Evolutionary conservation across 2,113 vertebrate genomes (phyloP).

Genomic region (Saccopteryx leptura): DNA sequence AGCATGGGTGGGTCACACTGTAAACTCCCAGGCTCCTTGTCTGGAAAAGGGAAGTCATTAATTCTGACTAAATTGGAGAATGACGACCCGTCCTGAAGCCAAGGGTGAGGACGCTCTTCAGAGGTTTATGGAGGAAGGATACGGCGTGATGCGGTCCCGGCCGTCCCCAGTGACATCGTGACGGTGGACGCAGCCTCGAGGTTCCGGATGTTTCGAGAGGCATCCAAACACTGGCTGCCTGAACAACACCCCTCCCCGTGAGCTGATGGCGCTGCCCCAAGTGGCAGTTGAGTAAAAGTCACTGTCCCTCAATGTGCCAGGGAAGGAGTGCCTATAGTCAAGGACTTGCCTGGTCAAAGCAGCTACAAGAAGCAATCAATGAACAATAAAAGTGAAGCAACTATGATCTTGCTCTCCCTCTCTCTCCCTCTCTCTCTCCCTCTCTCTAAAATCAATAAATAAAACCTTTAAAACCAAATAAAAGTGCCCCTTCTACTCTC

Average conservation of each 20-base stretch:
- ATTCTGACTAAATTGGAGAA: not conserved
- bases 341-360: too few relatives aligned
- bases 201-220: fast-evolving
- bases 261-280: not conserved
- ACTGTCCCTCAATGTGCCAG: not conserved
- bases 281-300: not conserved
- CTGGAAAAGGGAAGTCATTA: not conserved
- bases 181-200: fast-evolving
- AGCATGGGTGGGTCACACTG: not conserved
- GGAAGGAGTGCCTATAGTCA: not conserved
- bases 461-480: too few relatives aligned
- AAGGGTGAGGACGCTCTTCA: not conserved
- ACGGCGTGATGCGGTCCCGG: fast-evolving
- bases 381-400: too few relatives aligned
- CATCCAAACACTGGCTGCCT: fast-evolving
- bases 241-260: fast-evolving
- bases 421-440: too few relatives aligned
- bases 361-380: too few relatives aligned
- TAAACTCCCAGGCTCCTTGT: not conserved
- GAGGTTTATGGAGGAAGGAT: not conserved
- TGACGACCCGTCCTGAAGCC: fast-evolving
- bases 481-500: not conserved
- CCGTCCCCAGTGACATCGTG: fast-evolving
- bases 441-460: too few relatives aligned
- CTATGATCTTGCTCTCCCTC: too few relatives aligned